phyloP scores from a whole-genome alignment of 2,797 vertebrate species.

The Cirrhinus mrigala region DNA sequence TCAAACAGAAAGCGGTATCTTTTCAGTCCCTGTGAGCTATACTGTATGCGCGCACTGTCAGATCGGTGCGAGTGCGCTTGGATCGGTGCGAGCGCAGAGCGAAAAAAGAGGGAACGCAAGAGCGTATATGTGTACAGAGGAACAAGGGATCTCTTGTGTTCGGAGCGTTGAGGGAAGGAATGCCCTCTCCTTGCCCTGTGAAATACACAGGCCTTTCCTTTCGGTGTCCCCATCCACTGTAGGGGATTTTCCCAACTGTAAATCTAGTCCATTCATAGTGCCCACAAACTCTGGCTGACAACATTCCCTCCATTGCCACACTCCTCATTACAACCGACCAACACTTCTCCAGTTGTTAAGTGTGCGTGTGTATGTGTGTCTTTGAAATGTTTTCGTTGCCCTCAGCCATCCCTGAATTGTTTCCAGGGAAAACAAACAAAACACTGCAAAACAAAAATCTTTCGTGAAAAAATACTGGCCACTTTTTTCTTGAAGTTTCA shows the following conservation, averaged over 20 bases:
- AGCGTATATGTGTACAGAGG: constrained; percentile 23
- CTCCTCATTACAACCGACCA: constrained; percentile 55
- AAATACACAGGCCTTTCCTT: constrained; percentile 59
- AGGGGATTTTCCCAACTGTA: constrained; percentile 65
- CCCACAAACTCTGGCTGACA: constrained; percentile 56
- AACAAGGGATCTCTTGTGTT: constrained; percentile 63
- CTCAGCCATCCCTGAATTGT: constrained; percentile 52
- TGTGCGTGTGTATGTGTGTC: constrained; percentile 29
- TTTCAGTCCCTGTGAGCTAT: background rate
- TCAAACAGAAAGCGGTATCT: background rate
- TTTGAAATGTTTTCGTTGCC: constrained; percentile 51
- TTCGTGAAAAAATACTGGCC: constrained; percentile 17
- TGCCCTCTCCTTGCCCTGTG: constrained; percentile 62
- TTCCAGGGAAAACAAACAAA: constrained; percentile 48
- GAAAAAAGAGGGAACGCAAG: constrained; percentile 30
- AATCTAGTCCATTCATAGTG: constrained; percentile 61
- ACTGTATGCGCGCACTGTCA: background rate
- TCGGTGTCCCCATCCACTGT: constrained; percentile 53
- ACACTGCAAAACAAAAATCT: constrained; percentile 28
- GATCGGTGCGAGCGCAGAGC: constrained; percentile 12
- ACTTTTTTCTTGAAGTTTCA: background rate
- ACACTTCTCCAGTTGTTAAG: constrained; percentile 54
- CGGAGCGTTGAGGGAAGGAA: constrained; percentile 29
- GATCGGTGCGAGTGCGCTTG: constrained; percentile 6
- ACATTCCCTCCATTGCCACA: constrained; percentile 53